A percentile compares a stretch with the other conserved stretches of the same genome.
phyloP scores from a whole-genome alignment of 2,113 vertebrate genomes.

The Nycticorax nycticorax region DNA sequence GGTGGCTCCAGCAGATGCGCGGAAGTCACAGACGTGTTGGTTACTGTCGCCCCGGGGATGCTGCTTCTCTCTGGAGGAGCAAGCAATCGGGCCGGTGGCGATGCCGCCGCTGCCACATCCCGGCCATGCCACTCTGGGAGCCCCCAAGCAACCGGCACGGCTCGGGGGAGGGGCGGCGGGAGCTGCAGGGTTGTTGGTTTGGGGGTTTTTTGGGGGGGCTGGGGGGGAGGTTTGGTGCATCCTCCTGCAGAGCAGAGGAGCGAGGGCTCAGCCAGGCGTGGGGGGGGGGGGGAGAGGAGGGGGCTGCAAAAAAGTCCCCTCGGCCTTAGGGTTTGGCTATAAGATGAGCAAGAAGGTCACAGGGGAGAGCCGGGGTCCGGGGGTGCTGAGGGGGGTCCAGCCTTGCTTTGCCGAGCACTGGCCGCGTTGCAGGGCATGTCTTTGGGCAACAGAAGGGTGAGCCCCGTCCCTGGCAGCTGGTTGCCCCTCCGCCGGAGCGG shows the following conservation, averaged over 20 bases:
- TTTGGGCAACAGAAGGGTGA: not conserved
- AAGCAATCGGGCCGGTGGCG: fast-evolving
- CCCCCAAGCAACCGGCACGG: not conserved
- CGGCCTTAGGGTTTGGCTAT: not conserved
- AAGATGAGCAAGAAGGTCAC: not conserved
- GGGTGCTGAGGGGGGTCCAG: not conserved
- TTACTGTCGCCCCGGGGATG: not conserved
- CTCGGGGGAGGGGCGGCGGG: not conserved
- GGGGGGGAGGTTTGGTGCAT: no score
- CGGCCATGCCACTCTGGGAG: not conserved
- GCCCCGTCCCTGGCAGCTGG: not conserved
- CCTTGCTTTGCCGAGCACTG: not conserved
- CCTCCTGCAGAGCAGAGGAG: not conserved
- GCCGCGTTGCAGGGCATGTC: not conserved
- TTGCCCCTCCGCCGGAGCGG: no score
- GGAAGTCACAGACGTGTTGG: not conserved
- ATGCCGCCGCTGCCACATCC: not conserved
- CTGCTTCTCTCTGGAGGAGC: not conserved
- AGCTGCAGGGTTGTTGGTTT: not conserved
- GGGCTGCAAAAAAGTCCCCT: not conserved
- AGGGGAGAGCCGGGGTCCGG: not conserved
- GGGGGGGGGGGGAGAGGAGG: not conserved
- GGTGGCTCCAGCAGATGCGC: fast-evolving
- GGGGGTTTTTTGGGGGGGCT: not conserved
- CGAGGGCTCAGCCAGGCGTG: not conserved